Base-by-base conservation (phyloP, 1,140 invertebrate species). In the Trichogramma pretiosum region DNA sequence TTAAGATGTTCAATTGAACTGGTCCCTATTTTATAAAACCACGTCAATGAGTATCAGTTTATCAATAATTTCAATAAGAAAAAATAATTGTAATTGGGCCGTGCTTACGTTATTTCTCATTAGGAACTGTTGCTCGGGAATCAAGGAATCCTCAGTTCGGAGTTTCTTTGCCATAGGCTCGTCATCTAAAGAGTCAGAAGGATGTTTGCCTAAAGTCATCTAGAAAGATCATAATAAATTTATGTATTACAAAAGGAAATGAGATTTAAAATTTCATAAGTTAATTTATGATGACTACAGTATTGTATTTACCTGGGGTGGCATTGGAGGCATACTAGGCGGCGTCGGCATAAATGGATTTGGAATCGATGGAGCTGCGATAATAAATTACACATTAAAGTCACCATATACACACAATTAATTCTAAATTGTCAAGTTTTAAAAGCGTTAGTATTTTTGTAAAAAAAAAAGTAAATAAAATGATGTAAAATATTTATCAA, bases 111-210 rank as follows among this genome's bases (percentile, higher is more conserved):
- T 76, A 59, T 87, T 78, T 51, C 80, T 79, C 13, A 80, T 73
- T 16, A 93, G 65, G 75, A 91, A 96, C 17, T 83, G 76, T 50
- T 79, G 75, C 72, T 98, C 95, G 0, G 93, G 85, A 52, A 97
- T 83, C 1, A 98, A 74, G 22, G 84, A 83, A 60, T 98, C 94
- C 72, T 98, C 95, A 0, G 89, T 92, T 44, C 92, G 83, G 26
- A 84, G 65, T 64, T 93, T 88, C 70, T 98, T 98, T 14, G 81
- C 73, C 0, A 85, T 78, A 2, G 93, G 90, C 63, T 93, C 92
- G 44, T 87, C 85, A 23, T 41, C 30, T 26, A 70, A 58, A 2
- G 73, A 48, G 32, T 65, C 73, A 14, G 67, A 52, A 4, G 73
- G 65, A 55, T 77, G 73, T 53, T 78, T 79, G n/a, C n/a, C n/a